Evolutionary conservation across 1,140 invertebrate genomes (phyloP).

Genomic region (Neuroterus valhalla): DNA sequence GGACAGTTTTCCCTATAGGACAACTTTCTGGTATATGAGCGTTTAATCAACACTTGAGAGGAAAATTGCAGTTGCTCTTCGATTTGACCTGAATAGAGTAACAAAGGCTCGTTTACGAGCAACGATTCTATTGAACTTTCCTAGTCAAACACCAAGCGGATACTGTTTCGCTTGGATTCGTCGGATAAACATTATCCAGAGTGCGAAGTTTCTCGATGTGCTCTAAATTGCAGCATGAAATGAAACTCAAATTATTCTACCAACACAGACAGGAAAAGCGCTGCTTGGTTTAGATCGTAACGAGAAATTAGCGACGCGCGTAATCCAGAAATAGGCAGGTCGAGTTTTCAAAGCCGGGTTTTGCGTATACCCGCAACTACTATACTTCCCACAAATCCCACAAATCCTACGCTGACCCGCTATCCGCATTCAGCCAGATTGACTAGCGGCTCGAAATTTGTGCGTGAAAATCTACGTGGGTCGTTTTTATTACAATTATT

Average conservation of each 20-base stretch:
- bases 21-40: background rate
- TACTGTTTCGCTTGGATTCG: constrained; percentile 6
- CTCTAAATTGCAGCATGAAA: constrained; percentile 25
- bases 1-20: too few relatives aligned
- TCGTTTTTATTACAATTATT: too few relatives aligned
- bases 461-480: background rate
- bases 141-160: constrained; percentile 16
- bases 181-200: constrained; percentile 25
- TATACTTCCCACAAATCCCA: background rate
- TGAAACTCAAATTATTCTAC: constrained; percentile 17
- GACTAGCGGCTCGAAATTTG: background rate
- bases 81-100: background rate
- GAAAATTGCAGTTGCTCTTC: constrained; percentile 2
- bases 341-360: background rate
- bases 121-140: constrained; percentile 20
- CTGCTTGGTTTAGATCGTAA: background rate
- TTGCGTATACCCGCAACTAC: background rate
- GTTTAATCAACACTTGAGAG: background rate
- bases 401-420: background rate
- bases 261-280: background rate
- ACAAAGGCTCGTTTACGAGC: constrained; percentile 18
- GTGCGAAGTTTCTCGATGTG: constrained; percentile 11
- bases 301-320: constrained; percentile 22
- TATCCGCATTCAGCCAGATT: background rate
- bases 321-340: background rate